Evolutionary conservation across 2,888 invertebrate species (phyloP), one percentile per base, ranked within the genome.

Genomic region (Polylopha cassiicola): DNA sequence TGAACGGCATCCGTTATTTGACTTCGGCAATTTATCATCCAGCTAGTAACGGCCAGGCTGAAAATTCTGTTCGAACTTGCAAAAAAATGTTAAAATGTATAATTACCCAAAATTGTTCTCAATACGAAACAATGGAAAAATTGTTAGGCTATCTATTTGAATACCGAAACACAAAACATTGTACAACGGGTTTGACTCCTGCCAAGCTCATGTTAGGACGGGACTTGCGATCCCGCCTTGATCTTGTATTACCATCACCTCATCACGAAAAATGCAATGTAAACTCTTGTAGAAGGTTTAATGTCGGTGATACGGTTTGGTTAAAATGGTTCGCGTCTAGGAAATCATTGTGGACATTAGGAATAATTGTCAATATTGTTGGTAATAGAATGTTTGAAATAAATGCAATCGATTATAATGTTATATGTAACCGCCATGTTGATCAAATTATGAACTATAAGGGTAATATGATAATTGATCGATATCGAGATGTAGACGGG

Each of bases 1-100:
- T 7, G 2, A 46, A 52, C 27, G 47, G 52, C 4, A 51, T 54
- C 11, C 27, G 39, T 11, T 37, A 51, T 20, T 9, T 54, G 10
- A 54, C 47, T 5, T 46, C 50, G 3, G 47, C 51, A 4, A 50
- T 50, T 15, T 54, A 54, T 23, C 54, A 51, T 9, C 26, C 36
- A 4, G 14, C 15, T n/a, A 34, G 34, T 13, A 34, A 46, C 13
- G 49, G 43, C 3, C 41, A 44, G 31, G 39, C 44, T 1, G 48
- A 48, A 33, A 43, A 37, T 24, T 39, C 42, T 4, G 46, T 48
- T 8, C 24, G 26, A 34, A 26, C 17, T 3, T 34, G 34, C 18
- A 24, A 34, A 36, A 34, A 34, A 34, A 34, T 34, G 24, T 18
- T 34, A 17, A 11, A 18, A 34, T 24, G 34, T 9, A 34, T 31